phyloP scores from a whole-genome alignment of 2,888 invertebrate genomes.

The Hypsopygia costalis region DNA sequence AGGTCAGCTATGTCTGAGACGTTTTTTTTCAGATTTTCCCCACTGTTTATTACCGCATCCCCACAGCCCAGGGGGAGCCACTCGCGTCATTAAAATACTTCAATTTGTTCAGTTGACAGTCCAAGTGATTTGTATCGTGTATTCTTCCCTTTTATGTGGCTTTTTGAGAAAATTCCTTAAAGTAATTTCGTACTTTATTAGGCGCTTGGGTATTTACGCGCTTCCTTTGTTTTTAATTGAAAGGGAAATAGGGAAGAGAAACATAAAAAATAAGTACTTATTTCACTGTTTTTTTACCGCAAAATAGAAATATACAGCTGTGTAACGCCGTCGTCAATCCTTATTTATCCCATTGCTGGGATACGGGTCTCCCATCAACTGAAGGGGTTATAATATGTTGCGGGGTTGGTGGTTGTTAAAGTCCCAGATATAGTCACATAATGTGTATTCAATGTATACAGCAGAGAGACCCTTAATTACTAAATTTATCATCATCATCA shows the following conservation, averaged over 20 bases:
- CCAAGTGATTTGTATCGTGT: constrained; percentile 59
- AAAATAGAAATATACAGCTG: too few relatives aligned
- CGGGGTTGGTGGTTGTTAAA: too few relatives aligned
- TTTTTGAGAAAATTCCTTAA: not conserved
- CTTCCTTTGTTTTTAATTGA: constrained; percentile 7
- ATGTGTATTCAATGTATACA: too few relatives aligned
- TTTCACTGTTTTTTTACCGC: too few relatives aligned
- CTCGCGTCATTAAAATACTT: constrained; percentile 72
- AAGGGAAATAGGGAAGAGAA: not conserved
- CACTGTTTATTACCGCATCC: constrained; percentile 44
- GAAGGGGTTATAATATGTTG: too few relatives aligned
- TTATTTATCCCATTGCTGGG: too few relatives aligned
- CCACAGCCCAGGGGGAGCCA: constrained; percentile 47
- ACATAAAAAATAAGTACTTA: too few relatives aligned
- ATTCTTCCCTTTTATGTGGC: constrained; percentile 33
- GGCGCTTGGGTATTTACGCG: constrained; percentile 6
- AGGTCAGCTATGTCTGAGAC: constrained; percentile 41
- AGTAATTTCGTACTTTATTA: not conserved
- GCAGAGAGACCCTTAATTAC: too few relatives aligned
- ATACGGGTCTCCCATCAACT: too few relatives aligned
- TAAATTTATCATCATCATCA: too few relatives aligned
- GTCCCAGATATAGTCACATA: too few relatives aligned
- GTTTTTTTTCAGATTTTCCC: constrained; percentile 37
- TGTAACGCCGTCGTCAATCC: too few relatives aligned
- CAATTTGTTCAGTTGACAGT: constrained; percentile 58